These are phyloP conservation scores for Macroteleia sp. DNA, from an alignment of 2,888 invertebrate species.

Conservation along the genomic window DNA sequence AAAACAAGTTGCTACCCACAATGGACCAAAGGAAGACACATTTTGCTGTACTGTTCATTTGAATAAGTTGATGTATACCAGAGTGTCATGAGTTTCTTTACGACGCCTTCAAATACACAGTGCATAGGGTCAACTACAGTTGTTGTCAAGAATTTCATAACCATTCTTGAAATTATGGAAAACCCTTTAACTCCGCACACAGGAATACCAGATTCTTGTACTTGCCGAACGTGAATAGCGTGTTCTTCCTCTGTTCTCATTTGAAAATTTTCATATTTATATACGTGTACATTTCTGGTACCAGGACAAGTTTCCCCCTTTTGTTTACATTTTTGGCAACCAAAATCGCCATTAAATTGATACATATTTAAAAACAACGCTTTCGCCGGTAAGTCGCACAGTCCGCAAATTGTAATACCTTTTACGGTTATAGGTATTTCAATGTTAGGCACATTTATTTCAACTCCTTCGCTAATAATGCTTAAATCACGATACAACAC, in stretches of 20 bases:
- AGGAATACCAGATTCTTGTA: not conserved
- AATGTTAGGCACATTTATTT: not conserved
- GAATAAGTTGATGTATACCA: constrained; percentile 32
- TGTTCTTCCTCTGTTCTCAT: constrained; percentile 16
- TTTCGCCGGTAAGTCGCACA: constrained; percentile 50
- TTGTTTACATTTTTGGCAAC: constrained; percentile 49
- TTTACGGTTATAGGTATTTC: not conserved
- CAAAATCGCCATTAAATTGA: constrained; percentile 54
- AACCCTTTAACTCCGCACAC: constrained; percentile 13
- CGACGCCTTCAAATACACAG: constrained; percentile 40
- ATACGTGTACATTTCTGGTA: constrained; percentile 11
- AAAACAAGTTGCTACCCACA: constrained; percentile 27
- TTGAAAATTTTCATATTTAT: constrained; percentile 19
- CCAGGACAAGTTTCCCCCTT: constrained; percentile 12
- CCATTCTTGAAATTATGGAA: constrained; percentile 2
- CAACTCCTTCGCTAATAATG: not conserved
- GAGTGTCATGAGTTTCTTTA: constrained; percentile 13
- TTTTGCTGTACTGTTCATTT: not conserved
- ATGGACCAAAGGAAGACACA: constrained; percentile 45
- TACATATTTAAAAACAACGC: constrained; percentile 52
- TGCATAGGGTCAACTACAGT: constrained; percentile 53
- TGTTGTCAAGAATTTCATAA: constrained; percentile 9
- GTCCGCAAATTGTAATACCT: constrained; percentile 25
- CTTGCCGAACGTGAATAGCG: not conserved
- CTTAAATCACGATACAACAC: not conserved